A percentile compares a stretch with the other conserved stretches of the same genome.
phyloP scores from a whole-genome alignment of 2,113 vertebrate species.

The Dipodomys ordii region DNA sequence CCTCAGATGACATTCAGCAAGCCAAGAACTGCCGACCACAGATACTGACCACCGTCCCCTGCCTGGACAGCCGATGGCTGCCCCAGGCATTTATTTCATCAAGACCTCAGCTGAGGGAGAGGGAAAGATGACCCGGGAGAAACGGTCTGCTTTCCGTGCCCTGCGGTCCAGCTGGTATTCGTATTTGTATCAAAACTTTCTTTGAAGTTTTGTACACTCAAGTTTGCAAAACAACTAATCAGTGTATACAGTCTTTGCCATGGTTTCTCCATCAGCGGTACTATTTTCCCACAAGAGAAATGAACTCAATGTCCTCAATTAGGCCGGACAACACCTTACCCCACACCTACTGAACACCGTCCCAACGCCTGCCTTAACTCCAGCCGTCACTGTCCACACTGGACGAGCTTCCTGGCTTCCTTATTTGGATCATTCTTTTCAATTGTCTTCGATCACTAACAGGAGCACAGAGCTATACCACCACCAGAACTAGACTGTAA shows the following conservation, averaged over 20 bases:
- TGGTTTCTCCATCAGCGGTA: neutral
- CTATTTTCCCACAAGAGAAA: neutral
- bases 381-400: no score
- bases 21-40: neutral
- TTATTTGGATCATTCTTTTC: conserved; percentile 12
- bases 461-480: neutral
- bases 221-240: neutral
- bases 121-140: neutral
- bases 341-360: no score
- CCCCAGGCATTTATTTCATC: neutral
- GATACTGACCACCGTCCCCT: neutral
- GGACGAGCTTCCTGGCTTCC: neutral
- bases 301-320: neutral
- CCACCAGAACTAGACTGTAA: neutral
- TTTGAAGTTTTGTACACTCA: neutral
- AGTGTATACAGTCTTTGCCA: no score
- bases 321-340: neutral
- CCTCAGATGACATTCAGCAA: conserved; percentile 35
- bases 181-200: neutral
- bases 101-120: neutral
- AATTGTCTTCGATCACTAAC: conserved; percentile 46
- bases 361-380: no score
- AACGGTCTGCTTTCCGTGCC: neutral
- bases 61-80: neutral
- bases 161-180: neutral